These are phyloP conservation scores for Talpa occidentalis DNA, from an alignment of 2,113 vertebrate species.

Conservation along the genomic window DNA sequence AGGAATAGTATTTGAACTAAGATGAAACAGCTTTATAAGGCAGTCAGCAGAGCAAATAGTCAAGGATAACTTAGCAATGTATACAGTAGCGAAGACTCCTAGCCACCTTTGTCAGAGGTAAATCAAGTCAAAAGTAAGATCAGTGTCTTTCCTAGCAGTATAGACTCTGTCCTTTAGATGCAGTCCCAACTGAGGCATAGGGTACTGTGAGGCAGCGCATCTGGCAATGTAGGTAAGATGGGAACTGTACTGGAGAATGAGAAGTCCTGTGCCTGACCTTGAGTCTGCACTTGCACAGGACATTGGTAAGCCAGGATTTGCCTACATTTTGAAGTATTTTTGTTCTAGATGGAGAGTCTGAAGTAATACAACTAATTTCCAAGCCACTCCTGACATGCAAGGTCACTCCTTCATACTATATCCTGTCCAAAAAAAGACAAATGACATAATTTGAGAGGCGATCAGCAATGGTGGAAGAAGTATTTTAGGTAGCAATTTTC, in stretches of 20 bases:
- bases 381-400: neutral
- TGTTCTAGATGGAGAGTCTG: neutral
- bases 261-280: neutral
- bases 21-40: neutral
- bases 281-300: neutral
- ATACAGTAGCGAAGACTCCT: neutral
- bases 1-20: neutral
- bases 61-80: neutral
- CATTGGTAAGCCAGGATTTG: neutral
- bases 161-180: neutral
- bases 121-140: neutral
- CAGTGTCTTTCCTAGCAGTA: neutral
- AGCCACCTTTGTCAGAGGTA: neutral
- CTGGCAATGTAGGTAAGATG: neutral
- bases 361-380: neutral
- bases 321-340: neutral
- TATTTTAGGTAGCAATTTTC: neutral
- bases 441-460: neutral
- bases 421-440: neutral
- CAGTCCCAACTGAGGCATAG: fast-evolving
- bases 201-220: neutral
- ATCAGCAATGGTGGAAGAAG: neutral
- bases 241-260: neutral
- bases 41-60: neutral
- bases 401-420: neutral